phyloP scores from a whole-genome alignment of 2,113 vertebrate genomes.

The Gallinago paraguaiae region DNA sequence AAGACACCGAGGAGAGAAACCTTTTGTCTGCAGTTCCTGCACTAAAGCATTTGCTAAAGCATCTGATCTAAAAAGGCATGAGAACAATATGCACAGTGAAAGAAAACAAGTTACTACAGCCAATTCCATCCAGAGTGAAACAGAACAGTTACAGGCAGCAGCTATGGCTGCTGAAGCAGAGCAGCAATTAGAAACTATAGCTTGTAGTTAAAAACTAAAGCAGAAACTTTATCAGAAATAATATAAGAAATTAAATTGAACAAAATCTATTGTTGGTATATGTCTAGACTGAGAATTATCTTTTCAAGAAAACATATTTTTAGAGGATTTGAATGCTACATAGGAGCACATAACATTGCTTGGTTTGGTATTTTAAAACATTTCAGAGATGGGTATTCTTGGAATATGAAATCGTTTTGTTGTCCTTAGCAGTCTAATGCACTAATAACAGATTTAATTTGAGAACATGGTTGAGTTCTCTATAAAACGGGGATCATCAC shows the following conservation, averaged over 20 bases:
- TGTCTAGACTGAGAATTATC: not conserved
- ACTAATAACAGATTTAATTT: conserved; percentile 53
- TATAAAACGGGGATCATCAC: conserved; percentile 15
- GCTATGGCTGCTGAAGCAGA: conserved; percentile 92
- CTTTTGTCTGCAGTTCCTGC: conserved; percentile 96
- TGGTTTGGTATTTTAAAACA: conserved; percentile 32
- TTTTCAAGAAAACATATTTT: conserved; percentile 36
- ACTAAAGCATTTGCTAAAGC: conserved; percentile 99
- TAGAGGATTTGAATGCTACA: conserved; percentile 12
- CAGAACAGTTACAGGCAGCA: conserved; percentile 84
- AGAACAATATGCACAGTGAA: conserved; percentile 99
- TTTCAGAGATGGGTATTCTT: conserved; percentile 52
- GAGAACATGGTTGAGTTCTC: conserved; percentile 17
- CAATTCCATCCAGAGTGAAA: conserved; percentile 89
- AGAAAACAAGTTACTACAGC: conserved; percentile 89
- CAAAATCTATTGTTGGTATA: not conserved
- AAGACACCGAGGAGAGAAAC: conserved; percentile 94
- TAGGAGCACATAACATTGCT: conserved; percentile 14
- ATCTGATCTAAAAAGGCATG: conserved; percentile 96
- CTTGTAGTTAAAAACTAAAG: conserved; percentile 78
- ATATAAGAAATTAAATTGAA: not conserved
- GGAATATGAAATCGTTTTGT: conserved; percentile 44
- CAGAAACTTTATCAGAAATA: not conserved
- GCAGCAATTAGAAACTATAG: conserved; percentile 82
- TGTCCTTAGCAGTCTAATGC: conserved; percentile 40